These are phyloP conservation scores for Nudaria mundana DNA, from an alignment of 2,888 invertebrate species.

Conservation along the genomic window DNA sequence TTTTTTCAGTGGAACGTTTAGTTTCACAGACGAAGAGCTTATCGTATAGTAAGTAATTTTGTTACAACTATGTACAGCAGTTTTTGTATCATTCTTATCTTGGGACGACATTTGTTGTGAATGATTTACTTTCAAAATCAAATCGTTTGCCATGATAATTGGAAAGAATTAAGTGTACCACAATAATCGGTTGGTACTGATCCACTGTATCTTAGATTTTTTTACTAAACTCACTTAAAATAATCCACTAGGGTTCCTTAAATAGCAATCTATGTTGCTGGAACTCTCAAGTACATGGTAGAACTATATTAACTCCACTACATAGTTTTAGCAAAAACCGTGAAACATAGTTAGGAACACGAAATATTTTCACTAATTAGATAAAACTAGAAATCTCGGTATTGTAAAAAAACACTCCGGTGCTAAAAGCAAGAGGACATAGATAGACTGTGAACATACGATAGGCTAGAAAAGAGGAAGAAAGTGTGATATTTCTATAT, in stretches of 20 bases:
- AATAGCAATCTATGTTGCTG: too few relatives aligned
- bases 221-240: too few relatives aligned
- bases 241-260: too few relatives aligned
- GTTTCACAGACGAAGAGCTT: conserved; percentile 26
- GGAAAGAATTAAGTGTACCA: too few relatives aligned
- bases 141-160: too few relatives aligned
- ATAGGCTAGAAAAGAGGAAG: conserved; percentile 55
- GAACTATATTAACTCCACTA: too few relatives aligned
- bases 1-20: conserved; percentile 5
- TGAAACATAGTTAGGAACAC: conserved; percentile 22
- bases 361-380: conserved; percentile 20
- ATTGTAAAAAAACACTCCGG: conserved; percentile 13
- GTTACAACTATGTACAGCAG: conserved; percentile 15
- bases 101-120: too few relatives aligned
- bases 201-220: too few relatives aligned
- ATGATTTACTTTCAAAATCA: too few relatives aligned
- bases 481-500: conserved; percentile 56
- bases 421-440: conserved; percentile 26
- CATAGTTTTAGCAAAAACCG: conserved; percentile 20
- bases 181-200: too few relatives aligned
- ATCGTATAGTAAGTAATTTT: conserved; percentile 16
- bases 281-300: too few relatives aligned
- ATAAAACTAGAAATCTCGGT: conserved; percentile 12
- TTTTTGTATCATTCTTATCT: too few relatives aligned
- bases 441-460: conserved; percentile 25